A percentile compares a stretch with the other conserved stretches of the same genome.
These are phyloP conservation scores for Battus philenor DNA, from an alignment of 1,140 invertebrate genomes.

Conservation along the genomic window DNA sequence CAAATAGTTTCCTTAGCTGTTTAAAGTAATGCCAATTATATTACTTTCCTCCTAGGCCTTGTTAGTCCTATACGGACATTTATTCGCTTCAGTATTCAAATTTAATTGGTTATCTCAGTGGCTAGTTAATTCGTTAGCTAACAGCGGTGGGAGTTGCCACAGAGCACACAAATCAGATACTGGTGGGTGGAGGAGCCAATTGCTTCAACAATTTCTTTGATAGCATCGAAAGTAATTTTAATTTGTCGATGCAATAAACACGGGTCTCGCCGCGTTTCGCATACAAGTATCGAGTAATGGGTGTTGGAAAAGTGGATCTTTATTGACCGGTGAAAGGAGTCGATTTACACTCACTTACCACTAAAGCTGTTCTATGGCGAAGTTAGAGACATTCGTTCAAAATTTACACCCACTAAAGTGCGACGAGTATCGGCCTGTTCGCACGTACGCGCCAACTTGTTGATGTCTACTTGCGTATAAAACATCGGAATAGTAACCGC, in stretches of 20 bases:
- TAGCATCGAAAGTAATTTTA: constrained; percentile 8
- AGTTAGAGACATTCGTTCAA: constrained; percentile 38
- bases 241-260: constrained; percentile 2
- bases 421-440: constrained; percentile 22
- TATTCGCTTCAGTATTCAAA: constrained; percentile 7
- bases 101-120: constrained; percentile 9
- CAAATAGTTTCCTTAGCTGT: too few species aligned
- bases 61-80: constrained; percentile 3
- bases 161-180: constrained; percentile 7
- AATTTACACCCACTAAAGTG: constrained; percentile 38
- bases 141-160: constrained; percentile 1
- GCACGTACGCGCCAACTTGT: constrained; percentile 19
- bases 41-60: constrained; percentile 1
- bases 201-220: constrained; percentile 3
- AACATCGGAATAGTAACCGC: constrained; percentile 10
- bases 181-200: constrained; percentile 7
- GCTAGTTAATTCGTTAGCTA: constrained; percentile 10
- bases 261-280: not conserved
- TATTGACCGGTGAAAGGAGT: constrained; percentile 60
- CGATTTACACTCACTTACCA: constrained; percentile 36
- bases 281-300: constrained; percentile 1
- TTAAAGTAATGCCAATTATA: not conserved
- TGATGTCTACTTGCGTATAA: constrained; percentile 1
- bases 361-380: constrained; percentile 30
- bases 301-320: constrained; percentile 56